Evolutionary conservation across 2,888 invertebrate genomes (phyloP).

Genomic region (Pollenia amentaria): DNA sequence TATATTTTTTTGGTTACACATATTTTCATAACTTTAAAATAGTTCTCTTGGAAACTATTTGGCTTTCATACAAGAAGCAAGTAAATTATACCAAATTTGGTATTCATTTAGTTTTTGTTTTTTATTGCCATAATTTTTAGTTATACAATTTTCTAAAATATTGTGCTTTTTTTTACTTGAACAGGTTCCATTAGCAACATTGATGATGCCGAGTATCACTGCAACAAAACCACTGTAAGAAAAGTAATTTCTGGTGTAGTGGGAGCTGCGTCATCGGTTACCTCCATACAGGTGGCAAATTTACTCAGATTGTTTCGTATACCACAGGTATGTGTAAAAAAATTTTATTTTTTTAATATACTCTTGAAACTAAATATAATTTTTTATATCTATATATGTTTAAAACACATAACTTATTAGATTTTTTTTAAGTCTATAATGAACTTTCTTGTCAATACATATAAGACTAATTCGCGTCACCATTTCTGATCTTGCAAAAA

Average conservation of each 20-base stretch:
- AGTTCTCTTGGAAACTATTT: too few relatives aligned
- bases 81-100: not conserved
- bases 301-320: conserved; percentile 95
- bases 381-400: not conserved
- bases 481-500: too few relatives aligned
- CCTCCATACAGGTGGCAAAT: conserved; percentile 98
- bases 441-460: too few relatives aligned
- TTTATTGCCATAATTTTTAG: not conserved
- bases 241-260: conserved; percentile 95
- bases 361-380: not conserved
- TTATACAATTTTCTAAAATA: not conserved
- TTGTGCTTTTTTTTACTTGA: conserved; percentile 19
- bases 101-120: not conserved
- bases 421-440: too few relatives aligned
- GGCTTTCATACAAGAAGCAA: not conserved
- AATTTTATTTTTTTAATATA: not conserved
- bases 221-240: conserved; percentile 92
- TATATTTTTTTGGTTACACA: too few relatives aligned
- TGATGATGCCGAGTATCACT: conserved; percentile 93
- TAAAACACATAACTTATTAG: too few relatives aligned
- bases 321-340: conserved; percentile 86
- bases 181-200: conserved; percentile 97
- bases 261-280: conserved; percentile 96
- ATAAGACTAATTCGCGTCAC: too few relatives aligned
- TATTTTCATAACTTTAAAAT: too few relatives aligned